Conservation (phyloP, 1,140 invertebrate species). For the Leptonema lineaticorne region DNA sequence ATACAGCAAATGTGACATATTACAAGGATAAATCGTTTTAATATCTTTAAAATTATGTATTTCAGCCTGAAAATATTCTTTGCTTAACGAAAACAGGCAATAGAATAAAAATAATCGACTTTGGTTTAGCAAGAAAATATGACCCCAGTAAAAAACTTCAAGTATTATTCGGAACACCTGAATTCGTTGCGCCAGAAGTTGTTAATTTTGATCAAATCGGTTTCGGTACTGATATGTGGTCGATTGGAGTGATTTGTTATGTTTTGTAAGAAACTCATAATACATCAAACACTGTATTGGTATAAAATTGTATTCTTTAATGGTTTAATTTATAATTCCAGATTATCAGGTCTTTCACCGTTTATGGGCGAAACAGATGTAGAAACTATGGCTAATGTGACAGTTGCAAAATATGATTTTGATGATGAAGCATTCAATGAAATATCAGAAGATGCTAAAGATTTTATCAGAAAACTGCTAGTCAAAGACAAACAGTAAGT, state of each 20-base stretch:
- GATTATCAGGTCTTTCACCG: slow-evolving; percentile 93
- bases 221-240: slow-evolving; percentile 97
- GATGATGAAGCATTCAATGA: slow-evolving; percentile 92
- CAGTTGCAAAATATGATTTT: slow-evolving; percentile 92
- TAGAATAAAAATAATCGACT: slow-evolving; percentile 97
- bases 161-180: slow-evolving; percentile 95
- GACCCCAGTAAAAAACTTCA: slow-evolving; percentile 88
- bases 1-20: too few relatives aligned
- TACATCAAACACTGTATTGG: neutral
- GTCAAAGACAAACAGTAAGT: slow-evolving; percentile 90
- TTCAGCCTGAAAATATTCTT: slow-evolving; percentile 94
- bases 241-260: slow-evolving; percentile 95
- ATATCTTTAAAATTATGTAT: slow-evolving; percentile 45
- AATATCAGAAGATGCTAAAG: slow-evolving; percentile 89
- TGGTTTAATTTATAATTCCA: slow-evolving; percentile 49
- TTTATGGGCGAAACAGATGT: slow-evolving; percentile 98
- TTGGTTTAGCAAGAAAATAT: slow-evolving; percentile 90
- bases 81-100: slow-evolving; percentile 94
- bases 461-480: slow-evolving; percentile 86
- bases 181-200: slow-evolving; percentile 98
- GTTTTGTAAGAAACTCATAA: slow-evolving; percentile 81
- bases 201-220: slow-evolving; percentile 97
- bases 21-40: too few relatives aligned
- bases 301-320: neutral
- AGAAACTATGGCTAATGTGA: slow-evolving; percentile 97